Evolutionary conservation across 2,113 vertebrate genomes (phyloP).

Genomic region (Psammodynastes pulverulentus): DNA sequence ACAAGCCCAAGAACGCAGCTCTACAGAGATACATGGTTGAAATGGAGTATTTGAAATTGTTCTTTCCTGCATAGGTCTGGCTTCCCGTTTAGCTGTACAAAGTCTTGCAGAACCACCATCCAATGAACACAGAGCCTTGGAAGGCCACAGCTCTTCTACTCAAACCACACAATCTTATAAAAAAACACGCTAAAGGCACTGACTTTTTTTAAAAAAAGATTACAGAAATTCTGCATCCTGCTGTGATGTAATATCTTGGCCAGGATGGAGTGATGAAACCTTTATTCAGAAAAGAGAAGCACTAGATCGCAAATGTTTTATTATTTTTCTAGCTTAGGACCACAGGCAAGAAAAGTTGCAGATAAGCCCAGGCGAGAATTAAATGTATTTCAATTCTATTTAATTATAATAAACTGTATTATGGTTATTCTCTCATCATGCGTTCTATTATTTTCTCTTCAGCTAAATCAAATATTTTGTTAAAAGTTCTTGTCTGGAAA

Average conservation of each 20-base stretch:
- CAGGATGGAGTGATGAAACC: background rate
- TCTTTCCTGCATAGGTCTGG: background rate
- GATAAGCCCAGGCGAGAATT: background rate
- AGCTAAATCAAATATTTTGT: background rate
- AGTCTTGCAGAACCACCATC: background rate
- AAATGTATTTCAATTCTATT: background rate
- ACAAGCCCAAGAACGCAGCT: background rate
- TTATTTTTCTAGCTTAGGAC: background rate
- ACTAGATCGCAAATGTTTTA: background rate
- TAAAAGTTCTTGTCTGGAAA: background rate
- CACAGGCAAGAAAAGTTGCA: background rate
- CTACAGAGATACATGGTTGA: background rate
- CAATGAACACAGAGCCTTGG: background rate
- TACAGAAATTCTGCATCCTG: background rate
- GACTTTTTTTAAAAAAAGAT: background rate
- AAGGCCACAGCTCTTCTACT: background rate
- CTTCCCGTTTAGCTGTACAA: background rate
- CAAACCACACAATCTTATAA: background rate
- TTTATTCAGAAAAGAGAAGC: background rate
- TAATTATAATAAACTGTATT: background rate
- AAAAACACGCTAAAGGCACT: background rate
- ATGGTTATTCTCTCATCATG: background rate
- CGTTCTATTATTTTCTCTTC: background rate
- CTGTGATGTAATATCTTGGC: background rate
- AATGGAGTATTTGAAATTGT: background rate